Base-by-base conservation (phyloP, 2,888 invertebrate genomes). In the Nezara viridula region DNA sequence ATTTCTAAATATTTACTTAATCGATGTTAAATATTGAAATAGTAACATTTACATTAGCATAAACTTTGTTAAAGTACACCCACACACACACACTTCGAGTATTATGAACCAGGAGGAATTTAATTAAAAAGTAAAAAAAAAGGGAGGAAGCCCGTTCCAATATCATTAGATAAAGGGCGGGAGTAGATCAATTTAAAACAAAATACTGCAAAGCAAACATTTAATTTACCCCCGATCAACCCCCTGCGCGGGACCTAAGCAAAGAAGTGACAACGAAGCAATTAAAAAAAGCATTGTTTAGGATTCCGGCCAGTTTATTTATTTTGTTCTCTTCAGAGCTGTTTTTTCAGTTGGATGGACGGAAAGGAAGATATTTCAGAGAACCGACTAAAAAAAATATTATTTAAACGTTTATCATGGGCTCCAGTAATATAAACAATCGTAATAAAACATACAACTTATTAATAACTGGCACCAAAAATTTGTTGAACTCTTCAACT, bases 241-340 rank as follows among this genome's bases (percentile, higher is more conserved):
- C 81, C 81, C n/a, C 81, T 81, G 10, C 44, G 81, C 4, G 5
- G 81, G 44, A 44, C 44, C 44, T 81, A 47, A 81, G 81, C 81
- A 47, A 47, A 47, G 81, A 81, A 81, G 81, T 81, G 40, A 81
- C 81, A 81, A 81, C 44, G 44, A 47, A 81, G 81, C 81, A 81
- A 81, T 81, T 73, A 73, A 73, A 73, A 81, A 81, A 81, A 47
- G 81, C 81, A 81, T 81, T 81, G 81, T 81, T 81, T 81, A 81
- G 40, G 44, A 40, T 44, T 47, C 81, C 81, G n/a, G 81, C 44
- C 44, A 40, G 44, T 81, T 81, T 81, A 81, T 81, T 81, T 81
- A 81, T 81, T 81, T 47, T 44, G 81, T 47, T n/a, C 81, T 44
- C 81, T 81, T 81, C 44, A 44, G n/a, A n/a, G 81, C n/a, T 81